Evolutionary conservation across 2,797 vertebrate species (phyloP).

Genomic region (Diceros bicornis): DNA sequence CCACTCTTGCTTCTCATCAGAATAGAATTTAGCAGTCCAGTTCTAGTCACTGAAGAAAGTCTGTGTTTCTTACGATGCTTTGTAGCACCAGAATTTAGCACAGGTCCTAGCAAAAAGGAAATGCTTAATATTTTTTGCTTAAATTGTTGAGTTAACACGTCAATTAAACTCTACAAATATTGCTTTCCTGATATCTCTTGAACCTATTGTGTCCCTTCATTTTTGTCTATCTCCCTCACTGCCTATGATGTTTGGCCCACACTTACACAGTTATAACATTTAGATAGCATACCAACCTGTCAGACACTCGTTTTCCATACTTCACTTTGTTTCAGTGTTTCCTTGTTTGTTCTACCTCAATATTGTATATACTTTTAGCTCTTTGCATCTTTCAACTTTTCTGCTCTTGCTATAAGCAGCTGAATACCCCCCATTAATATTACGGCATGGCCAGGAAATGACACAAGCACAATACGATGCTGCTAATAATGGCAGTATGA

Average conservation of each 20-base stretch:
- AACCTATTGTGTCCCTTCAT: background rate
- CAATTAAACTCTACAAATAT: background rate
- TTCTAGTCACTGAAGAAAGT: background rate
- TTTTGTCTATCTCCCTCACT: background rate
- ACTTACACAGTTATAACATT: background rate
- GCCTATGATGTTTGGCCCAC: background rate
- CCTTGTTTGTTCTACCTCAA: background rate
- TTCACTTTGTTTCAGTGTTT: background rate
- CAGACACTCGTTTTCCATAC: background rate
- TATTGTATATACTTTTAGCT: background rate
- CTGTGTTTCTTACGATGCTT: background rate
- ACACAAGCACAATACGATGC: background rate
- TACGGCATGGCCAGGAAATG: background rate
- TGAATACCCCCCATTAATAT: background rate
- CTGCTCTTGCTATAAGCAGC: background rate
- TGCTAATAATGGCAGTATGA: background rate
- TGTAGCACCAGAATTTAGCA: background rate
- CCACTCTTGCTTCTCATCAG: background rate
- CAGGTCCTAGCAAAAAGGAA: background rate
- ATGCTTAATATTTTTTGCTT: background rate
- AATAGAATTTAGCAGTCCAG: background rate
- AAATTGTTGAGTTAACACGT: background rate
- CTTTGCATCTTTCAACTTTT: background rate
- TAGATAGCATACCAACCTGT: background rate
- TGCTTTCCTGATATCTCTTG: background rate